Conservation (phyloP, 2,797 vertebrate species). For the Poeciliopsis gracilis region DNA sequence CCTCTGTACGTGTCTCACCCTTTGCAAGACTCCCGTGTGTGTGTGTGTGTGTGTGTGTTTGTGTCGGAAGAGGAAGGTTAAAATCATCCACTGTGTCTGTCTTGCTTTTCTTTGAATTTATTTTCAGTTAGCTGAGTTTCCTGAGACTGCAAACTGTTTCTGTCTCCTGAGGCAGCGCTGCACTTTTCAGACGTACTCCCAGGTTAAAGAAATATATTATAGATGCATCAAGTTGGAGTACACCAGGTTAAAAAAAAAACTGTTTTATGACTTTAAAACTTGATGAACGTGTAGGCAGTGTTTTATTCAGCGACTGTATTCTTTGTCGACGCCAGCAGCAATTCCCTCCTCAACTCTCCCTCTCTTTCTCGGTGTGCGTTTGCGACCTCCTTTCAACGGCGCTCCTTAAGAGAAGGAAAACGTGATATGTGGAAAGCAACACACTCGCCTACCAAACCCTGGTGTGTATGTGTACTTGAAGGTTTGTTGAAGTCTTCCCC, state of each 20-base stretch:
- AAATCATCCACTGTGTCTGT: slow-evolving; percentile 4
- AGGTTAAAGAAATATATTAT: slow-evolving; percentile 2
- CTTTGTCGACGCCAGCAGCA: not conserved
- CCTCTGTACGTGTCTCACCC: slow-evolving; percentile 51
- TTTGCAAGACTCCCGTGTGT: slow-evolving; percentile 13
- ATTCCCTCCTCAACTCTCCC: not conserved
- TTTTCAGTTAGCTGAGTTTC: not conserved
- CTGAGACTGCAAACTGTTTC: not conserved
- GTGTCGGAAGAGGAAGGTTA: slow-evolving; percentile 29
- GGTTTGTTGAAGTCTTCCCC: slow-evolving; percentile 7
- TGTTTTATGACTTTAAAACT: not conserved
- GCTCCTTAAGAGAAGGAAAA: slow-evolving; percentile 20
- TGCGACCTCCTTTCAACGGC: slow-evolving; percentile 31
- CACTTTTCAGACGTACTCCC: slow-evolving; percentile 4
- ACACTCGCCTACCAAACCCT: not conserved
- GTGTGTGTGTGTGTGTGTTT: slow-evolving; percentile 16
- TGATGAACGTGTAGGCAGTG: not conserved
- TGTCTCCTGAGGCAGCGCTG: not conserved
- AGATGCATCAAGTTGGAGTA: not conserved
- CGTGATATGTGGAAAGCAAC: slow-evolving; percentile 21
- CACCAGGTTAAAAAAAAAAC: not conserved
- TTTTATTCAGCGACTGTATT: not conserved
- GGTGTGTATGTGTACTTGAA: slow-evolving; percentile 21
- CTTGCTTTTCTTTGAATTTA: not conserved
- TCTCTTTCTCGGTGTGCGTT: not conserved